A percentile compares a stretch with the other conserved stretches of the same genome.
Evolutionary conservation across 2,888 invertebrate genomes (phyloP).

Genomic region (Cataglyphis cursor): DNA sequence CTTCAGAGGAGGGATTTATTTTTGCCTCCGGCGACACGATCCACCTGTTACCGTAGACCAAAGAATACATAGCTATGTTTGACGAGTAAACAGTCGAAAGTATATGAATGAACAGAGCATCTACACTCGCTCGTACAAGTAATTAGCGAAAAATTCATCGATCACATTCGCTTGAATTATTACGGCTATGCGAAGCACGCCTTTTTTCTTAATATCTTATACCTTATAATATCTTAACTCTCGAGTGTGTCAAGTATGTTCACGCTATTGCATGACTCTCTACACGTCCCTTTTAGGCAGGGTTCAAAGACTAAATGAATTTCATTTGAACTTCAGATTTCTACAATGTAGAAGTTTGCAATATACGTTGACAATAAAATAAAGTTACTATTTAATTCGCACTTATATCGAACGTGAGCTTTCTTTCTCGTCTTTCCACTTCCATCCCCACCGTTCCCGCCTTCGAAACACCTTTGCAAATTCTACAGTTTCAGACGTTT

Average conservation of each 20-base stretch:
- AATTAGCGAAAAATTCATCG: background rate
- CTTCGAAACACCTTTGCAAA: background rate
- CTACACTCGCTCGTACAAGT: background rate
- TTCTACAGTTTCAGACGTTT: background rate
- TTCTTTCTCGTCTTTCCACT: background rate
- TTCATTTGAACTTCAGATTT: slow-evolving; percentile 75
- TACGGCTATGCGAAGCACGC: slow-evolving; percentile 15
- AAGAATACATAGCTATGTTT: background rate
- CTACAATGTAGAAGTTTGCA: slow-evolving; percentile 84
- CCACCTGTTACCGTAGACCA: slow-evolving; percentile 35
- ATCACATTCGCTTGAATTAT: slow-evolving; percentile 18
- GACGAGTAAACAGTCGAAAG: slow-evolving; percentile 20
- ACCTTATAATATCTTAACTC: slow-evolving; percentile 58
- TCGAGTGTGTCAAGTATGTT: slow-evolving; percentile 64
- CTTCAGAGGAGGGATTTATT: background rate
- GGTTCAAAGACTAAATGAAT: slow-evolving; percentile 76
- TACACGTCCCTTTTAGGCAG: slow-evolving; percentile 84
- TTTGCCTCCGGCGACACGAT: slow-evolving; percentile 8
- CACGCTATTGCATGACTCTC: slow-evolving; percentile 83
- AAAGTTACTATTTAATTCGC: slow-evolving; percentile 48
- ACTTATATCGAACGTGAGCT: background rate
- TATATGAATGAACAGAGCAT: background rate
- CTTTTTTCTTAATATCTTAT: slow-evolving; percentile 53
- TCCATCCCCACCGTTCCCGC: background rate
- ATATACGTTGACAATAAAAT: slow-evolving; percentile 76